A percentile compares a stretch with the other conserved stretches of the same genome.
These are phyloP conservation scores for Gonioctena quinquepunctata DNA, from an alignment of 1,140 invertebrate species.

Conservation along the genomic window DNA sequence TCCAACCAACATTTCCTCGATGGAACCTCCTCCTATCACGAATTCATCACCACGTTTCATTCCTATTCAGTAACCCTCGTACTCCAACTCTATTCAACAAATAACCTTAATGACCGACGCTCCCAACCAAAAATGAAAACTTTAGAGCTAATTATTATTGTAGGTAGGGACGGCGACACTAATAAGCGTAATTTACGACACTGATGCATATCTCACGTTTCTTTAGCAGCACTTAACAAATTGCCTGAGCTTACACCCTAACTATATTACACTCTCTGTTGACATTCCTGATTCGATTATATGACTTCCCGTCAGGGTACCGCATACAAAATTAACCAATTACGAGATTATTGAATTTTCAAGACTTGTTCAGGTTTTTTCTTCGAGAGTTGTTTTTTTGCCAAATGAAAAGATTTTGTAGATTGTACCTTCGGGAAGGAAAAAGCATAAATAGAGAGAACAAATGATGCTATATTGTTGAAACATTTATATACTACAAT, in stretches of 20 bases:
- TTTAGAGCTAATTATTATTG: constrained; percentile 34
- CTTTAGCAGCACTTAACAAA: constrained; percentile 37
- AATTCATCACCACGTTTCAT: too few relatives aligned
- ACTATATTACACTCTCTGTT: constrained; percentile 20
- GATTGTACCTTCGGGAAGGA: too few relatives aligned
- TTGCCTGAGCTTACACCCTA: constrained; percentile 33
- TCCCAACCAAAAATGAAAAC: constrained; percentile 28
- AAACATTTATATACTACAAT: too few relatives aligned
- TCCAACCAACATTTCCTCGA: too few relatives aligned
- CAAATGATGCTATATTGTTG: too few relatives aligned
- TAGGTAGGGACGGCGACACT: constrained; percentile 30
- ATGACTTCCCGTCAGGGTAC: constrained; percentile 1
- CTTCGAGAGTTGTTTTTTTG: too few relatives aligned
- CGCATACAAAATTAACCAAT: background rate
- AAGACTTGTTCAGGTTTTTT: too few relatives aligned
- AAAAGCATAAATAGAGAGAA: too few relatives aligned
- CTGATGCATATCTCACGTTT: constrained; percentile 37
- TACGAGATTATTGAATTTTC: background rate
- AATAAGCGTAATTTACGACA: constrained; percentile 36
- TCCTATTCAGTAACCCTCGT: too few relatives aligned
- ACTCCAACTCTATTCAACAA: too few relatives aligned
- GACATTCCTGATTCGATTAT: constrained; percentile 31
- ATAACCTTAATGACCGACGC: background rate
- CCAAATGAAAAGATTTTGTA: too few relatives aligned
- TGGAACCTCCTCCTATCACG: too few relatives aligned